Evolutionary conservation across 1,140 invertebrate species (phyloP).

Genomic region (Neelides sp.): DNA sequence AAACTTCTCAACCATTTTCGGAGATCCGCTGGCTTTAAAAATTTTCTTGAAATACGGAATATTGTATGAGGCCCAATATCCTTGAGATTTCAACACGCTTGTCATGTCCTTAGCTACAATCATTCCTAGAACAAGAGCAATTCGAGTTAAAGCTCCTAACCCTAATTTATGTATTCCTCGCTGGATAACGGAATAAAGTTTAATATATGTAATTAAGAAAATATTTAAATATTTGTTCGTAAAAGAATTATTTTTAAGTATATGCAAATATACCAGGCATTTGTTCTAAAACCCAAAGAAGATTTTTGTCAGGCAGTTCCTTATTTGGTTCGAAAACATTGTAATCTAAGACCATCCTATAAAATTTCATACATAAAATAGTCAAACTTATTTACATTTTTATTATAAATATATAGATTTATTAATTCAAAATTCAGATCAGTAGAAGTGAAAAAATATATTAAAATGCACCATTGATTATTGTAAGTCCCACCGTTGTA

Average conservation of each 20-base stretch:
- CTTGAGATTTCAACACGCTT: slow-evolving; percentile 46
- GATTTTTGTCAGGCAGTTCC: slow-evolving; percentile 40
- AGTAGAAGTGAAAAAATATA: no score
- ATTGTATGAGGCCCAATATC: slow-evolving; percentile 69
- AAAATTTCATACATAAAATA: no score
- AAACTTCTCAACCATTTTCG: slow-evolving; percentile 44
- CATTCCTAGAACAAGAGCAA: slow-evolving; percentile 14
- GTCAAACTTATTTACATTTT: no score
- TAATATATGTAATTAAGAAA: no score
- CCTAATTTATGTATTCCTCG: no score
- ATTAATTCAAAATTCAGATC: no score
- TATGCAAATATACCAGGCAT: slow-evolving; percentile 60
- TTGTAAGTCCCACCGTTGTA: slow-evolving; percentile 73
- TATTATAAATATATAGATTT: no score
- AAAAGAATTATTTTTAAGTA: no score
- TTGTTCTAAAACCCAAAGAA: slow-evolving; percentile 72
- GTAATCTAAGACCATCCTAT: slow-evolving; percentile 68
- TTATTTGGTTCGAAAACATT: slow-evolving; percentile 45
- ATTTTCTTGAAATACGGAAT: slow-evolving; percentile 58
- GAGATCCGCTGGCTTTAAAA: slow-evolving; percentile 44
- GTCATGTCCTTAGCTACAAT: slow-evolving; percentile 55
- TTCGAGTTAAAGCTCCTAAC: no score
- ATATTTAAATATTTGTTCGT: no score
- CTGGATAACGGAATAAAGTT: no score
- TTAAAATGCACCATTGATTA: no score